phyloP scores from a whole-genome alignment of 1,140 invertebrate genomes.

The Brachionus sp. region DNA sequence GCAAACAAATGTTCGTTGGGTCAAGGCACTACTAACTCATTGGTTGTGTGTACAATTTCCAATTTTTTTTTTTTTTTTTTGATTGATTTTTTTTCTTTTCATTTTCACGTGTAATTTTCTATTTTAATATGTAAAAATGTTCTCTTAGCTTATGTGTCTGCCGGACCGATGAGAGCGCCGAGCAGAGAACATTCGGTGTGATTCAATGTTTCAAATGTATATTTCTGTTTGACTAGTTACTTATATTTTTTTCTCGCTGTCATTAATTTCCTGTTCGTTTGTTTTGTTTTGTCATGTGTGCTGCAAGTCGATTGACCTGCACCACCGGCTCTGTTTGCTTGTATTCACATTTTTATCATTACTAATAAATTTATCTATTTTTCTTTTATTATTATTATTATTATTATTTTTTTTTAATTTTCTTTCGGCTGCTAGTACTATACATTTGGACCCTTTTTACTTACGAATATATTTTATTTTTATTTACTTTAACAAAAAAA shows the following conservation, averaged over 20 bases:
- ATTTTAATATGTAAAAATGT: not conserved
- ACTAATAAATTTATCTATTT: conserved; percentile 39
- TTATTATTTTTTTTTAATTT: not conserved
- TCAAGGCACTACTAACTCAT: not conserved
- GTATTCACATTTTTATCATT: conserved; percentile 8
- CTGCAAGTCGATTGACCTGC: not conserved
- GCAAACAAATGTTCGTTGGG: not conserved
- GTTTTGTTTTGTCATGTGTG: not conserved
- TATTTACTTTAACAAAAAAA: not conserved
- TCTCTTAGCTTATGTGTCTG: not conserved
- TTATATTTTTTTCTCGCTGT: not conserved
- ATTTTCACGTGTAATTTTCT: not conserved
- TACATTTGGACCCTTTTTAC: conserved; percentile 27
- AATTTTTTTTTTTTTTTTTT: not conserved
- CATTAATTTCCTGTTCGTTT: not conserved
- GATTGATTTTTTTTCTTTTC: not conserved
- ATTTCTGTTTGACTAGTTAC: not conserved
- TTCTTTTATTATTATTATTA: not conserved
- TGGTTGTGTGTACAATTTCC: not conserved
- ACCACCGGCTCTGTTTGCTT: not conserved
- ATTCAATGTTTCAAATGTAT: not conserved
- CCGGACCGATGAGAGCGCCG: not conserved
- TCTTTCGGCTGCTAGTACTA: not conserved
- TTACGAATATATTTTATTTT: conserved; percentile 38
- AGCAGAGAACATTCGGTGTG: not conserved